These are phyloP conservation scores for Actinernus sp. DNA, from an alignment of 92 coral and sea anemone genomes.

Conservation along the genomic window DNA sequence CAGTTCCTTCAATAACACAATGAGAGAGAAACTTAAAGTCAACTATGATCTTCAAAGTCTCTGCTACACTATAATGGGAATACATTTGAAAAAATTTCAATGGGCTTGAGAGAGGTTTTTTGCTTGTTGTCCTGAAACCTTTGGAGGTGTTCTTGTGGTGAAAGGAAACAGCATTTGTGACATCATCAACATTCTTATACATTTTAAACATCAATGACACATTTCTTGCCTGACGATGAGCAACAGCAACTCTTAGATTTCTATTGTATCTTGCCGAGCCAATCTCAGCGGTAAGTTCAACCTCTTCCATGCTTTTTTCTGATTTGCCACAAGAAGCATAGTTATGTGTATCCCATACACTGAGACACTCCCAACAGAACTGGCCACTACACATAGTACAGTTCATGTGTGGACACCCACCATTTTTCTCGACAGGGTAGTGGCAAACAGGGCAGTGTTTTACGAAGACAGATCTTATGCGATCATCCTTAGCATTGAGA, in stretches of 20 bases:
- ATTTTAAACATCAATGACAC: conserved; percentile 21
- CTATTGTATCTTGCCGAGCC: conserved; percentile 62
- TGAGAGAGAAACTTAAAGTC: conserved; percentile 75
- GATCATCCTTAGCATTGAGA: conserved; percentile 19
- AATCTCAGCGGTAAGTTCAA: conserved; percentile 47
- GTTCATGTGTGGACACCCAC: conserved; percentile 71
- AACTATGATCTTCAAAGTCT: conserved; percentile 31
- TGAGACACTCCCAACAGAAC: conserved; percentile 78
- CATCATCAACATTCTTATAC: conserved; percentile 44
- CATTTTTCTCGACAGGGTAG: conserved; percentile 74
- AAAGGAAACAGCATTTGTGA: conserved; percentile 7
- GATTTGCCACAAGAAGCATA: conserved; percentile 14
- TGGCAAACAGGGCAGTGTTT: conserved; percentile 71
- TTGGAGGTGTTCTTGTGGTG: background rate
- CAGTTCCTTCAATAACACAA: conserved; percentile 63
- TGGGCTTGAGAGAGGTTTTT: conserved; percentile 2
- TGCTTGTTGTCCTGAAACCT: background rate
- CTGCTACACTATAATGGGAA: conserved; percentile 18
- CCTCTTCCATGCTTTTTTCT: conserved; percentile 47
- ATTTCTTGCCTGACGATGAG: conserved; percentile 42
- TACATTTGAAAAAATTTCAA: conserved; percentile 12
- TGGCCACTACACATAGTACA: conserved; percentile 64
- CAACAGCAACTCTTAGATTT: conserved; percentile 30
- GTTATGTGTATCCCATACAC: conserved; percentile 32
- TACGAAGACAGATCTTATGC: conserved; percentile 61